These are phyloP conservation scores for Polyergus mexicanus DNA, from an alignment of 1,140 invertebrate genomes.

Conservation along the genomic window DNA sequence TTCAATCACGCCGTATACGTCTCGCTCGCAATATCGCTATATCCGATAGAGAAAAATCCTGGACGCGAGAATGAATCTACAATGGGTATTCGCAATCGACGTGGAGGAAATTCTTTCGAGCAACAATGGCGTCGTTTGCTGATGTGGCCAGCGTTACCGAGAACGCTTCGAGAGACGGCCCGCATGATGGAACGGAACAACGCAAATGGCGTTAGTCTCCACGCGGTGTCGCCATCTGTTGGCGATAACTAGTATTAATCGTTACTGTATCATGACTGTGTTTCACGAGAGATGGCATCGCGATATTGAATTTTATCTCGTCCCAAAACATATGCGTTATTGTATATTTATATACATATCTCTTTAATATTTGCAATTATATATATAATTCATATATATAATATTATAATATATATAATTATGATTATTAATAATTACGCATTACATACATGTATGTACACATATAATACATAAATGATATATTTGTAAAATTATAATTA, in stretches of 20 bases:
- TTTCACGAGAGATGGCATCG: slow-evolving; percentile 68
- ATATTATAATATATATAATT: no score
- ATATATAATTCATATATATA: not conserved
- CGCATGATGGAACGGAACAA: slow-evolving; percentile 61
- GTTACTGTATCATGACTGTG: no score
- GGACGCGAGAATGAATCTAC: not conserved
- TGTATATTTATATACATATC: no score
- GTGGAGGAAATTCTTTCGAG: not conserved
- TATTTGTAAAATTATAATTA: not conserved
- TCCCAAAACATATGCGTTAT: not conserved
- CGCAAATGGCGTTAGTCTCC: slow-evolving; percentile 69
- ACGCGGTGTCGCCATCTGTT: slow-evolving; percentile 76
- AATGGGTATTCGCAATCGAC: no score
- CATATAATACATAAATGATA: not conserved
- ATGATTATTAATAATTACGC: not conserved
- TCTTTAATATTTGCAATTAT: not conserved
- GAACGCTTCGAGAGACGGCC: slow-evolving; percentile 54
- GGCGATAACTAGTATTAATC: not conserved
- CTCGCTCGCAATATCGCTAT: not conserved
- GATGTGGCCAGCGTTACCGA: slow-evolving; percentile 77
- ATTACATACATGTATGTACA: not conserved
- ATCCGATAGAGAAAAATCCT: not conserved
- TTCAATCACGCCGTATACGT: not conserved
- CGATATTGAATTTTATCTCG: slow-evolving; percentile 9
- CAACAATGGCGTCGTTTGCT: slow-evolving; percentile 83